Evolutionary conservation across 2,113 vertebrate species (phyloP), one percentile per base, ranked within the genome.

Genomic region (Orientallactaga bullata): DNA sequence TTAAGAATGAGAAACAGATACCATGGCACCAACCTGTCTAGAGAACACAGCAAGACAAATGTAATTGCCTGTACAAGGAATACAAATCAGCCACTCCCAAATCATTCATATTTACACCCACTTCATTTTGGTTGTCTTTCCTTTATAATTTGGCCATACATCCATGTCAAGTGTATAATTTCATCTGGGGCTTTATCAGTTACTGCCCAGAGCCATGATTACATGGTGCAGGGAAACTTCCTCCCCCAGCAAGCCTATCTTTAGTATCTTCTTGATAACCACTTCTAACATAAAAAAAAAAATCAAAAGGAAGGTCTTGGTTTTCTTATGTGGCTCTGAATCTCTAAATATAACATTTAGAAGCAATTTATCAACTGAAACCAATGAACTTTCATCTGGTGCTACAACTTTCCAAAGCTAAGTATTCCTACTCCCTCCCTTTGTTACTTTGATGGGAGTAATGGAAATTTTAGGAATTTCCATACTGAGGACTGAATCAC

Each of bases 111-210:
- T 96, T 97, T 97, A 97, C 91, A 94, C 77, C 86, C 94, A 84
- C 96, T 98, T 94, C 95, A 97, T 96, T 97, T 91, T 96, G 96
- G 96, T 97, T 94, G 97, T 71, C 91, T 85, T 96, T 96, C 93
- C 97, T 97, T 98, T 98, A 95, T 97, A 98, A 98, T 98, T 98
- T 96, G 97, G 93, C 93, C 95, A 97, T 97, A 96, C 95, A 78
- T 95, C 96, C 95, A 98, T 96, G 93, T 96, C 96, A 96, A 97
- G 95, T 95, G 76, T 98, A 95, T 98, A 96, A 99, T 98, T 98
- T 98, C 97, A 98, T 98, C 96, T 94, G 90, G 95, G 97, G 97
- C 96, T 98, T 96, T 96, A 98, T 98, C 97, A 98, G 97, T 96
- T 96, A 95, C 95, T 15, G 58, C 96, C 97, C 95, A 95, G 96